Conservation (phyloP, 35 echinoderm and acorn worm species). For the Apostichopus californicus region DNA sequence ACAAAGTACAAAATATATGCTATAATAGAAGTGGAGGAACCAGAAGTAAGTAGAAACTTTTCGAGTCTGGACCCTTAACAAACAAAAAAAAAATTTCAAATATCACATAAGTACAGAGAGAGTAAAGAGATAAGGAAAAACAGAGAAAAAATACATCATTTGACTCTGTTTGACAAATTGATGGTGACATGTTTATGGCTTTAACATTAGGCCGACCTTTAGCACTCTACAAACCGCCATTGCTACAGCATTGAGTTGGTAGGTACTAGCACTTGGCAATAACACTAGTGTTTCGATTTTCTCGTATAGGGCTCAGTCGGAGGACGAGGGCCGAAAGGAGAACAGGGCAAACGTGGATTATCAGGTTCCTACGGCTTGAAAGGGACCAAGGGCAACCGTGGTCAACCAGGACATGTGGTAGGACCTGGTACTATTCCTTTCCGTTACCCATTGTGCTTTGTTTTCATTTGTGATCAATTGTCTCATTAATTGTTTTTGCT, state of each 20-base stretch:
- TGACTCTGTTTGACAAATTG: no score
- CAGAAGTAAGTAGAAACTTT: no score
- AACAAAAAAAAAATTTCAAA: no score
- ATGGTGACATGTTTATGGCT: no score
- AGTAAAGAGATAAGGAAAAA: no score
- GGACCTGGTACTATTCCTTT: conserved; percentile 63
- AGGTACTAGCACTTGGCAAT: neutral
- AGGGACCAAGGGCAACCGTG: conserved; percentile 19
- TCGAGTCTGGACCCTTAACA: no score
- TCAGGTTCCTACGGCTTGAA: conserved; percentile 13
- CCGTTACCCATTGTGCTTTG: conserved; percentile 22
- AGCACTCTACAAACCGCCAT: neutral
- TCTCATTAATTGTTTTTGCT: no score
- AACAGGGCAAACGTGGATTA: conserved; percentile 5
- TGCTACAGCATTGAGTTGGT: neutral
- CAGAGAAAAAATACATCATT: no score
- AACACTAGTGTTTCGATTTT: neutral
- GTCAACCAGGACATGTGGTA: conserved; percentile 61
- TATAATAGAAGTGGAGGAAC: no score
- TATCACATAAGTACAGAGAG: no score
- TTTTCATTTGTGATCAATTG: neutral
- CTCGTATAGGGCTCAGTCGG: conserved; percentile 18
- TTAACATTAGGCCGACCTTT: no score
- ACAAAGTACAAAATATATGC: no score
- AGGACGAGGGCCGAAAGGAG: conserved; percentile 31